Base-by-base conservation (phyloP, 1,140 invertebrate genomes). In the Papilio xuthus region DNA sequence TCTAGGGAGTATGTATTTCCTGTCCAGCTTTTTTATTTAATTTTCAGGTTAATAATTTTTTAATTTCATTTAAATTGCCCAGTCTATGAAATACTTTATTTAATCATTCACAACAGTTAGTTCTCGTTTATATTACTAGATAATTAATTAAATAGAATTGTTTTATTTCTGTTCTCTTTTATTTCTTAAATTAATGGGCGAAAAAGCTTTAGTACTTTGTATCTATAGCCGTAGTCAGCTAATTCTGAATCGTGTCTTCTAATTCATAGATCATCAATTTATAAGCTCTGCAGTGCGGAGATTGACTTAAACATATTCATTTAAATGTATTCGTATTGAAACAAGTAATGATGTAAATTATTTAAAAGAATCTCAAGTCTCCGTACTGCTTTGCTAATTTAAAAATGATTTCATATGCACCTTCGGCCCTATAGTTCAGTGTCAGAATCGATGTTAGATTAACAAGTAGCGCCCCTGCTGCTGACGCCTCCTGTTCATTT, bases 401-500 rank as follows among this genome's bases (percentile, higher is more conserved):
- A 3, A 28, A 28, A 9, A 67, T 20, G 2, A 56, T 0, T 56
- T 20, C 53, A 41, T 71, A 8, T 20, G n/a, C 42, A 23, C 42
- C 44, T 15, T 47, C 10, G 20, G 4, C 42, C 42, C 41, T 50
- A 15, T 44, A 44, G 20, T 72, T 47, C 41, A 72, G 18, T 72
- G 41, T 44, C 44, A 15, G 42, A 15, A 18, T 63, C 74, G 74
- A 41, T 63, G 74, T 76, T 76, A 76, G 74, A 37, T 63, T 76
- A 76, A 76, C 74, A 76, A 37, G 74, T 76, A 76, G 74, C n/a
- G 53, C 74, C 26, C 37, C 15, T 4, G 18, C 72, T 82, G 80
- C 84, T 89, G 84, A 90, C 83, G 67, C 80, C 80, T 78, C 87
- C 85, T 88, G 79, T 93, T 93, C 90, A 91, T 93, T 93, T 91